A percentile compares a stretch with the other conserved stretches of the same genome.
These are phyloP conservation scores for Orthosia incerta DNA, from an alignment of 2,888 invertebrate species.

Conservation along the genomic window DNA sequence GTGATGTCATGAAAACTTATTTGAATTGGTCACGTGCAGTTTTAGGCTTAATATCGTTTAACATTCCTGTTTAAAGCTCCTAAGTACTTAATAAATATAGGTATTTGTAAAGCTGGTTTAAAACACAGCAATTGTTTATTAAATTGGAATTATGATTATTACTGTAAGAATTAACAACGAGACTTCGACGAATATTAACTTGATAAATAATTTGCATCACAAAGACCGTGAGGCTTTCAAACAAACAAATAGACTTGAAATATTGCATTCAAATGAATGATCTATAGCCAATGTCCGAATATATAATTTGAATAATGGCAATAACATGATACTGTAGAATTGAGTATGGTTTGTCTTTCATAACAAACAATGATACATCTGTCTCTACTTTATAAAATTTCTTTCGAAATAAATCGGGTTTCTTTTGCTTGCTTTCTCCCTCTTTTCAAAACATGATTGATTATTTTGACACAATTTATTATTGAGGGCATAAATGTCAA, in stretches of 20 bases:
- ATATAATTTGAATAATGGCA: slow-evolving; percentile 11
- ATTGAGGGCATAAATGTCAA: not conserved
- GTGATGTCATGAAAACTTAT: not conserved
- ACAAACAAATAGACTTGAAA: slow-evolving; percentile 12
- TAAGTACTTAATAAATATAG: slow-evolving; percentile 13
- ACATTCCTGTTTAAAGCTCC: not conserved
- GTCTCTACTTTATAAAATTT: not conserved
- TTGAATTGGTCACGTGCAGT: not conserved
- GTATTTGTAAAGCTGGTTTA: slow-evolving; percentile 6
- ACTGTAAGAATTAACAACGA: not conserved
- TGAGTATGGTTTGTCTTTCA: not conserved
- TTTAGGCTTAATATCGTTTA: no score
- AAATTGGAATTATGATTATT: slow-evolving; percentile 20
- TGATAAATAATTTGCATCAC: slow-evolving; percentile 33
- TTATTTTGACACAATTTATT: slow-evolving; percentile 1
- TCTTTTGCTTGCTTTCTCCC: not conserved
- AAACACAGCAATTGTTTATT: slow-evolving; percentile 1
- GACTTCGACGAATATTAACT: slow-evolving; percentile 4
- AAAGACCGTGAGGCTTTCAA: slow-evolving; percentile 29
- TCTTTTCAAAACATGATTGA: slow-evolving; percentile 18
- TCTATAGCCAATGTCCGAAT: slow-evolving; percentile 3
- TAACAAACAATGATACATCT: not conserved
- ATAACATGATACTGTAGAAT: not conserved
- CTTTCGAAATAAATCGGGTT: not conserved
- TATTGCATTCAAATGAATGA: slow-evolving; percentile 26